Base-by-base conservation (phyloP, 2,797 vertebrate genomes). In the Todus mexicanus region DNA sequence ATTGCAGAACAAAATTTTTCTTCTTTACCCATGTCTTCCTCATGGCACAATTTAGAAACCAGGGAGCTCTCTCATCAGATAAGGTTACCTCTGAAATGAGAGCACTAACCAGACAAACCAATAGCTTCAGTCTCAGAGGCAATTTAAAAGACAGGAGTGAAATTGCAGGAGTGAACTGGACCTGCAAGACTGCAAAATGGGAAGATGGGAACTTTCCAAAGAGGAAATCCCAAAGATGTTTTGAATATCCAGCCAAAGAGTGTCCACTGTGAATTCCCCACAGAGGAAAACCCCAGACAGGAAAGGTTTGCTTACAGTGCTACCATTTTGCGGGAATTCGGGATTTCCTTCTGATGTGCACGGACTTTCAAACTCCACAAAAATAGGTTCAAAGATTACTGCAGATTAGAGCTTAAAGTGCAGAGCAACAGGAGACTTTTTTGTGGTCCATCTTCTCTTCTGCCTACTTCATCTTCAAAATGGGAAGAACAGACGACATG, bases 151-250 rank as follows among this genome's bases (percentile, higher is more conserved):
- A 38, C 61, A 80, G 51, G 23, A 82, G 4, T 43, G 22, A 92
- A 92, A 90, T 9, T 83, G 53, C 35, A 80, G 72, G 48, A 80
- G 27, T 15, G 37, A 86, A 84, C 51, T 50, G 63, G 76, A 92
- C 79, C 84, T 63, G 57, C 86, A 83, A 93, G 75, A 63, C 4
- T 91, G 87, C 69, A 56, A 77, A 87, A 61, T 50, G 64, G 63
- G 65, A 93, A 94, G 78, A 91, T 33, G 69, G 40, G 61, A 95
- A 83, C 70, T 94, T 94, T 53, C 66, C 84, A 57, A 83, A 91
- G 80, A 87, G 93, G 94, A 95, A 96, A 96, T 84, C 84, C 63
- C 84, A 57, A 84, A 81, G 87, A 63, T 76, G 47, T 69, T 95
- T 89, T 72, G 48, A 94, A 92, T 25, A 66, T 73, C 43, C 60